phyloP scores from a whole-genome alignment of 92 coral and sea anemone genomes.

The Actinostola sp. region DNA sequence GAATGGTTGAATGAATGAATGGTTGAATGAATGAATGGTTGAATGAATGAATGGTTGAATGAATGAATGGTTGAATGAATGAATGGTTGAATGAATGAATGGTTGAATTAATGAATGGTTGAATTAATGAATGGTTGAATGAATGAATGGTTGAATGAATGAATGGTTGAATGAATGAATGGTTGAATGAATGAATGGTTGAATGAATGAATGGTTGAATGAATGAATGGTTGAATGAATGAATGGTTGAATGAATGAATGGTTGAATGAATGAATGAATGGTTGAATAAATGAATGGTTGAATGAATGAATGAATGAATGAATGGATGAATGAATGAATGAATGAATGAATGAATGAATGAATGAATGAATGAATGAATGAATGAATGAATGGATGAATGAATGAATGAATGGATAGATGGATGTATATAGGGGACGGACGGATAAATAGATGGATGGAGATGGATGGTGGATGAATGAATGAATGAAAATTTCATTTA shows the following conservation, averaged over 20 bases:
- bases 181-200: no score
- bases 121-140: not conserved
- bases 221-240: not conserved
- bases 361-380: no score
- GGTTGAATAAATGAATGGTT: no score
- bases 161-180: no score
- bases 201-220: not conserved
- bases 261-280: no score
- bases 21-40: not conserved
- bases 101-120: no score
- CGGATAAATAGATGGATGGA: no score
- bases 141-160: no score
- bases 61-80: not conserved
- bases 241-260: not conserved
- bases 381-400: not conserved
- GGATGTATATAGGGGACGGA: not conserved
- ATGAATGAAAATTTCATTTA: no score
- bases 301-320: not conserved
- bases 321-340: not conserved
- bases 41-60: not conserved
- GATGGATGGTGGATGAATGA: no score
- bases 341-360: not conserved
- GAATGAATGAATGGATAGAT: not conserved
- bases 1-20: not conserved
- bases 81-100: not conserved